Evolutionary conservation across 2,888 invertebrate species (phyloP), one percentile per base, ranked within the genome.

Genomic region (Spialia ferax): DNA sequence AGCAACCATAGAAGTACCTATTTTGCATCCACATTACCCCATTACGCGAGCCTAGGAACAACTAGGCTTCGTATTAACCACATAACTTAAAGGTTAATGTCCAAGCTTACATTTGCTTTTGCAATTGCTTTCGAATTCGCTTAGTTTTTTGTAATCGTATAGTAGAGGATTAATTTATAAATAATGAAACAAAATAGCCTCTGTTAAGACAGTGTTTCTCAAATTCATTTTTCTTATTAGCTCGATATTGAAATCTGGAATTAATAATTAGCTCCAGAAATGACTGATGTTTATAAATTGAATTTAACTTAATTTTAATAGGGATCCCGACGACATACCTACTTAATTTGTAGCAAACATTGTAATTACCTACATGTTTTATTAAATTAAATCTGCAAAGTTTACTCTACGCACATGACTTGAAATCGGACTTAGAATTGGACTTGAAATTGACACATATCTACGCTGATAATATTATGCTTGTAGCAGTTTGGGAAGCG

Each of bases 41-140:
- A 42, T 42, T 42, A 45, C 18, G 18, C 18, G 18, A 45, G 45
- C 8, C 18, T 45, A 42, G 15, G 7, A 42, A 42, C 42, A n/a
- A n/a, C 18, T 45, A 45, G 45, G 45, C 10, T 18, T 45, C 45
- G 18, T 18, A 18, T 18, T 45, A 45, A 18, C 15, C 15, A 45
- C 18, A 18, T 45, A 45, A 60, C 18, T 26, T 26, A 60, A 60
- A 60, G 60, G 48, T 60, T 60, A 60, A 60, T 60, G 29, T 60
- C 45, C 60, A 60, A 60, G 60, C 48, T 48, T 48, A 48, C 48
- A 60, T 48, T 60, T 48, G 29, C 10, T 60, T 48, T 60, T 60
- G 60, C 45, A 48, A 60, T 60, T 48, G 29, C 45, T 48, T 60
- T 48, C 29, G 48, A 48, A 45, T 60, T 60, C 2, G 45, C 48